Conservation (phyloP, 2,113 vertebrate genomes). For the Eulemur rufifrons region DNA sequence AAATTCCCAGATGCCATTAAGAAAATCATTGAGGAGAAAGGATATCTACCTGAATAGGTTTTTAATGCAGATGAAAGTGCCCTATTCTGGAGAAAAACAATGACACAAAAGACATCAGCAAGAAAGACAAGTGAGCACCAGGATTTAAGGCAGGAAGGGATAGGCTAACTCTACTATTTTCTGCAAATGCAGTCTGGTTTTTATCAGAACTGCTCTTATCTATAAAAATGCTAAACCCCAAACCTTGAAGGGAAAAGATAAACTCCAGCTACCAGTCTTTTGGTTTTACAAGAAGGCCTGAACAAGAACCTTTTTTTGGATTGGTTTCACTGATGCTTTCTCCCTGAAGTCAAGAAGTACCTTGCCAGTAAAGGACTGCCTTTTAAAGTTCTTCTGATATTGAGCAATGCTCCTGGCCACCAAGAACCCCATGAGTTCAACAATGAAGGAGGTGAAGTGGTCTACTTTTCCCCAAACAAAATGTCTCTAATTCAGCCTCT, state of each 20-base stretch:
- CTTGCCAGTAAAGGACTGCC: background rate
- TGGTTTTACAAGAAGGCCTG: background rate
- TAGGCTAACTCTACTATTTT: background rate
- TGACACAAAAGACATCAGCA: background rate
- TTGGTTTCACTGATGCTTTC: background rate
- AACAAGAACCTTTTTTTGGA: background rate
- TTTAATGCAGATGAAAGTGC: background rate
- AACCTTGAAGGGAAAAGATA: background rate
- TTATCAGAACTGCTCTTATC: background rate
- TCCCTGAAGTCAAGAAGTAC: background rate
- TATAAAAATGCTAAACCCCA: background rate
- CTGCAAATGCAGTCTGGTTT: background rate
- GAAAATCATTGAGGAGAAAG: background rate
- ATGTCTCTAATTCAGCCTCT: background rate
- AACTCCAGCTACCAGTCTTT: background rate
- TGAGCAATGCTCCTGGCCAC: background rate
- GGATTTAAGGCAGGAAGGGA: background rate
- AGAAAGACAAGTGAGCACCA: background rate
- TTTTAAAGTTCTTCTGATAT: background rate
- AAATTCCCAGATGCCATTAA: background rate
- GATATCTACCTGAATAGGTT: background rate
- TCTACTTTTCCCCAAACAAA: background rate
- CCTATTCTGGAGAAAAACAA: background rate
- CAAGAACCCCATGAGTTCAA: background rate
- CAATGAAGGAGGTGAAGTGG: background rate